These are phyloP conservation scores for Beris chalybata DNA, from an alignment of 2,888 invertebrate genomes.

Conservation along the genomic window DNA sequence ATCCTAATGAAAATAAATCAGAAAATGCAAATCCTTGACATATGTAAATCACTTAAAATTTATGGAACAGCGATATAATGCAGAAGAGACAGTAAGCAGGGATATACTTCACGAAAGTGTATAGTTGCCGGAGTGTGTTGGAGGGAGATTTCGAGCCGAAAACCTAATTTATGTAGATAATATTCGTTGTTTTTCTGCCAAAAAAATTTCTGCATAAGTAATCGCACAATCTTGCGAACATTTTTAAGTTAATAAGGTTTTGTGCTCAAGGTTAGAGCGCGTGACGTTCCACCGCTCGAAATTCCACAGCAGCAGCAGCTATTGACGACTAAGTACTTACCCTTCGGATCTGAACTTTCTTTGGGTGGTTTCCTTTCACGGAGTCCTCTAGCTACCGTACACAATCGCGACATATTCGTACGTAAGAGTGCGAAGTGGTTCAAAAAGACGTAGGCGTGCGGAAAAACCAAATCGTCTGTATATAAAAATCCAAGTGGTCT, in stretches of 20 bases:
- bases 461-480: slow-evolving; percentile 11
- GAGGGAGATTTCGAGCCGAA: slow-evolving; percentile 4
- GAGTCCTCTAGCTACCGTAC: too few relatives aligned
- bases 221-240: slow-evolving; percentile 1
- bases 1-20: slow-evolving; percentile 36
- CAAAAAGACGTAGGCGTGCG: neutral
- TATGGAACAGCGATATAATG: slow-evolving; percentile 24
- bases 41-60: slow-evolving; percentile 39
- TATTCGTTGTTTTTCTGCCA: slow-evolving; percentile 14
- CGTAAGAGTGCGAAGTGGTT: neutral
- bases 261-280: too few relatives aligned
- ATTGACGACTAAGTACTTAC: too few relatives aligned
- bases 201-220: slow-evolving; percentile 12
- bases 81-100: neutral
- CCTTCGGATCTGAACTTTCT: too few relatives aligned
- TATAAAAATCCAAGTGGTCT: slow-evolving; percentile 4
- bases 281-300: too few relatives aligned
- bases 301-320: too few relatives aligned
- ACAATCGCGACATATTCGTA: neutral
- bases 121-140: neutral
- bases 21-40: slow-evolving; percentile 37
- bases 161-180: slow-evolving; percentile 21
- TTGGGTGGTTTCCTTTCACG: too few relatives aligned
- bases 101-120: slow-evolving; percentile 2
- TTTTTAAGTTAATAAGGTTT: slow-evolving; percentile 15